phyloP scores from a whole-genome alignment of 2,888 invertebrate species.

The Parochlus steinenii region DNA sequence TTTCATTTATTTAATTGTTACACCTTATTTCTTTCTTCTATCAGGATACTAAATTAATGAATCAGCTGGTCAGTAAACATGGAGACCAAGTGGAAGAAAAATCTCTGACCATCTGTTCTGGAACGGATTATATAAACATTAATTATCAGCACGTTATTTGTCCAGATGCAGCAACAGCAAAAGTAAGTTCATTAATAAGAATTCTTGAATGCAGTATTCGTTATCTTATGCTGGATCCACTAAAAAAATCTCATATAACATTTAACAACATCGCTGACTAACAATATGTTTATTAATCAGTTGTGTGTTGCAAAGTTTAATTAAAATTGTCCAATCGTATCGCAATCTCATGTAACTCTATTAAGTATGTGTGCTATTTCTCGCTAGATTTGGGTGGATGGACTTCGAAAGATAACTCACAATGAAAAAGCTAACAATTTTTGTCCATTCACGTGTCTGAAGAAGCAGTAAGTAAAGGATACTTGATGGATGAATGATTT shows the following conservation, averaged over 20 bases:
- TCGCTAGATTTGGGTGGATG: conserved; percentile 85
- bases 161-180: conserved; percentile 81
- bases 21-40: conserved; percentile 16
- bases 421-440: conserved; percentile 99
- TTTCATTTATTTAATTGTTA: conserved; percentile 5
- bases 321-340: too few relatives aligned
- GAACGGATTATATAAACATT: conserved; percentile 97
- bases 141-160: conserved; percentile 95
- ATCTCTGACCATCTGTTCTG: conserved; percentile 92
- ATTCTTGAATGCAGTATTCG: too few relatives aligned
- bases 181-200: conserved; percentile 55
- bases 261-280: too few relatives aligned
- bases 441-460: conserved; percentile 95
- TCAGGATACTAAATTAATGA: conserved; percentile 66
- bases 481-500: conserved; percentile 4
- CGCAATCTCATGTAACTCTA: too few relatives aligned
- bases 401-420: conserved; percentile 86
- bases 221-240: too few relatives aligned
- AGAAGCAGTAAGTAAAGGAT: conserved; percentile 86
- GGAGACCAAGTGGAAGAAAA: conserved; percentile 76
- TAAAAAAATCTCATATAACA: too few relatives aligned
- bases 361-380: too few relatives aligned
- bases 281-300: too few relatives aligned
- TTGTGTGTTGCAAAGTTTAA: too few relatives aligned
- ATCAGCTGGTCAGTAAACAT: conserved; percentile 61